Evolutionary conservation across 2,888 invertebrate species (phyloP), one percentile per base, ranked within the genome.

Genomic region (Lithodes maja): DNA sequence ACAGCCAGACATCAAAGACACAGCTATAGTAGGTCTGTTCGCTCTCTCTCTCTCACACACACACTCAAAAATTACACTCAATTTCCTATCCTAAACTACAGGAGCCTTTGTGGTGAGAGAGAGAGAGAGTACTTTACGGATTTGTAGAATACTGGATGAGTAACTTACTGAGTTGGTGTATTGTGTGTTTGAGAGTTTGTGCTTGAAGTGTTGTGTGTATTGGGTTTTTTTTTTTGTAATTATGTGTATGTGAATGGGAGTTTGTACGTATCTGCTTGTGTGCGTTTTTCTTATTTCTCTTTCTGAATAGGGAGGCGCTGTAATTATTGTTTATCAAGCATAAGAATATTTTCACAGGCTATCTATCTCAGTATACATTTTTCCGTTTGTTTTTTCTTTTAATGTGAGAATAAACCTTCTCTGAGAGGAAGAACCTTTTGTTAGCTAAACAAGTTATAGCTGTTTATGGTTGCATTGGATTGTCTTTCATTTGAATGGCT

Each of bases 201-300:
- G 71, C 7, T 61, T 61, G 61, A 61, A 61, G 33, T 61, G 12
- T 61, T 3, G 71, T 71, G 71, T 71, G 71, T 71, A 17, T 71
- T 12, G 12, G n/a, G n/a, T n/a, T n/a, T 12, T 61, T 12, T 61
- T 61, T 61, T 12, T 9, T 9, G 12, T 61, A 61, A n/a, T 12
- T 71, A 17, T 71, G 71, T 71, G 71, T 71, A 17, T 71, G 71
- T 71, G 71, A n/a, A 17, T 71, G 71, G 12, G 71, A n/a, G 71
- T 71, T 12, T 71, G 71, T 71, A 17, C 17, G 71, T 71, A 17
- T 71, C n/a, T 71, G 71, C 17, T 1, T 71, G 71, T 71, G 71
- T 71, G 71, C 17, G 71, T 71, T 33, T 33, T 33, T 33, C 33
- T 33, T 33, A 33, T 33, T 33, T 33, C 33, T 33, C 33, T 33